Percentiles rank a stretch among this genome's conserved stretches.
phyloP scores from a whole-genome alignment of 2,888 invertebrate species.

The Ormyrus nitidulus region DNA sequence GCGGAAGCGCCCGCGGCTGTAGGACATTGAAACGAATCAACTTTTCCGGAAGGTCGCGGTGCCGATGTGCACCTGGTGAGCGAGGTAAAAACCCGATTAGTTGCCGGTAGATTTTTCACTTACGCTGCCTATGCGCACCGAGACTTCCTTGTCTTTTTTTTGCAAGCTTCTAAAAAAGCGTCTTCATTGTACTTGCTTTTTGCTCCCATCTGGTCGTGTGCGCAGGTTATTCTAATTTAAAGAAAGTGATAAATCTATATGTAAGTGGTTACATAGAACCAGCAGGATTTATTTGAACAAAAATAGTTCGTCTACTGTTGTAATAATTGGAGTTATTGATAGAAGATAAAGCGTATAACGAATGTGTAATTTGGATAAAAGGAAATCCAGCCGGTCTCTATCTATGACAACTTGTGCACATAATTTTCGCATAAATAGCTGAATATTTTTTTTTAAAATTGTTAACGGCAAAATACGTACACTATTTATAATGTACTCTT shows the following conservation, averaged over 20 bases:
- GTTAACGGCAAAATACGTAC: neutral
- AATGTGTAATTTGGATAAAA: no score
- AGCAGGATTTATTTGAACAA: no score
- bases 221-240: no score
- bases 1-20: conserved; percentile 4
- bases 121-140: neutral
- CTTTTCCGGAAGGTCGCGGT: conserved; percentile 12
- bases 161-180: neutral
- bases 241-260: no score
- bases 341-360: no score
- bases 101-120: conserved; percentile 35
- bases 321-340: no score
- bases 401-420: no score
- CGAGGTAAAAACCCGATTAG: conserved; percentile 8
- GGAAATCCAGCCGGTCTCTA: no score
- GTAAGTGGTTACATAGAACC: no score
- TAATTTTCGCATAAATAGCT: no score
- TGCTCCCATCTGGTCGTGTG: no score
- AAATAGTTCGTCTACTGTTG: no score
- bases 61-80: conserved; percentile 3
- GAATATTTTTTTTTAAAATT: neutral
- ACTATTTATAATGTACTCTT: neutral
- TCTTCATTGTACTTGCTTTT: neutral
- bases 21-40: conserved; percentile 18
- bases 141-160: conserved; percentile 15